Conservation (phyloP, 2,113 vertebrate species). For the Gopherus evgoodei region DNA sequence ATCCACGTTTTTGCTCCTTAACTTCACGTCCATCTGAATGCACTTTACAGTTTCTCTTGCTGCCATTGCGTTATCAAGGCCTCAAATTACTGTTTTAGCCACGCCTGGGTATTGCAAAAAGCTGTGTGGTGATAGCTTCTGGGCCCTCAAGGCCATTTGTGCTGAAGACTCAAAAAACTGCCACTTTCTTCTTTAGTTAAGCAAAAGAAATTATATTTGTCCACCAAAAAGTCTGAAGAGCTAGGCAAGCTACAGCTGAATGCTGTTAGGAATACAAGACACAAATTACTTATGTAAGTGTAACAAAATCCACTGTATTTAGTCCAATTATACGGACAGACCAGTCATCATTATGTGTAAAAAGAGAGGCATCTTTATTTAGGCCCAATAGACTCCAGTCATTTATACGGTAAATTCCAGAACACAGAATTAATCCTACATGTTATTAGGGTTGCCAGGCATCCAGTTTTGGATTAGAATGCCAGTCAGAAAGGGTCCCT, state of each 20-base stretch:
- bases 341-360: not conserved
- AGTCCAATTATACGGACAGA: rapidly evolving
- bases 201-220: not conserved
- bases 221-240: rapidly evolving
- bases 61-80: not conserved
- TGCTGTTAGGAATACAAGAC: not conserved
- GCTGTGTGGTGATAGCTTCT: not conserved
- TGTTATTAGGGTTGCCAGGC: no score
- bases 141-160: not conserved
- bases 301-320: not conserved
- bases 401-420: not conserved
- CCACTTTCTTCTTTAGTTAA: not conserved
- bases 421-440: not conserved
- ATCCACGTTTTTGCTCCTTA: not conserved
- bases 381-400: not conserved
- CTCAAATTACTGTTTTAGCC: not conserved
- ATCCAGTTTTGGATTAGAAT: no score
- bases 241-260: not conserved
- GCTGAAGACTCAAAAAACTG: not conserved
- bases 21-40: not conserved
- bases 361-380: not conserved
- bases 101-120: rapidly evolving
- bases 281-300: not conserved
- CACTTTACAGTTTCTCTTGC: not conserved
- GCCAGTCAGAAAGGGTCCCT: no score